These are phyloP conservation scores for Beris chalybata DNA, from an alignment of 2,888 invertebrate species.

Conservation along the genomic window DNA sequence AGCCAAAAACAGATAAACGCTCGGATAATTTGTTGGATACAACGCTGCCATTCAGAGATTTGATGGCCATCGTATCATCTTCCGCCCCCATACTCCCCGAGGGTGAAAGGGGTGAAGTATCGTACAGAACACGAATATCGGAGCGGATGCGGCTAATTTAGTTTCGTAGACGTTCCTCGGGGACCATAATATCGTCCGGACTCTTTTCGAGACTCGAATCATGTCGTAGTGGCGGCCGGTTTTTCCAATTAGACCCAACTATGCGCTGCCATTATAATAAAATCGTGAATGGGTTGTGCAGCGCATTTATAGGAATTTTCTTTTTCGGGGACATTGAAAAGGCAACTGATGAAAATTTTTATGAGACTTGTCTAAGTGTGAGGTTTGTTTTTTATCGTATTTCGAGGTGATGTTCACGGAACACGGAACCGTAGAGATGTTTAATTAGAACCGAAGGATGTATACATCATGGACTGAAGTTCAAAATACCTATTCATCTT, in stretches of 20 bases:
- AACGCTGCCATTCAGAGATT: constrained; percentile 21
- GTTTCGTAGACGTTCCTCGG: constrained; percentile 22
- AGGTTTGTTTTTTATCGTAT: constrained; percentile 5
- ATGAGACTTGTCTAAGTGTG: constrained; percentile 7
- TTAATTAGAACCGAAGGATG: constrained; percentile 22
- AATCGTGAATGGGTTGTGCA: constrained; percentile 29
- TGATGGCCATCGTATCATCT: constrained; percentile 18
- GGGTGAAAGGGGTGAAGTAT: not conserved
- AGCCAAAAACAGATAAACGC: constrained; percentile 28
- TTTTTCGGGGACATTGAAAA: constrained; percentile 15
- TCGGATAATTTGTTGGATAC: constrained; percentile 28
- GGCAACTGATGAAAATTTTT: constrained; percentile 23
- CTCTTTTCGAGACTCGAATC: not conserved
- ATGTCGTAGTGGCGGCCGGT: constrained; percentile 8
- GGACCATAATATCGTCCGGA: constrained; percentile 15
- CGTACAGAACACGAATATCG: constrained; percentile 3
- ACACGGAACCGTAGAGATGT: not conserved
- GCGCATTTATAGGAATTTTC: constrained; percentile 25
- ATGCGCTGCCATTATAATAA: constrained; percentile 18
- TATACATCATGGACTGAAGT: constrained; percentile 13
- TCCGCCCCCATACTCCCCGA: not conserved
- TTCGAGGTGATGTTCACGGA: constrained; percentile 3
- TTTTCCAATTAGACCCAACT: constrained; percentile 19
- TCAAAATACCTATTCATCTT: constrained; percentile 25
- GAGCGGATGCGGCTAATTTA: constrained; percentile 38